These are phyloP conservation scores for Kryptolebias ocellatus DNA, from an alignment of 2,797 vertebrate species.

Conservation along the genomic window DNA sequence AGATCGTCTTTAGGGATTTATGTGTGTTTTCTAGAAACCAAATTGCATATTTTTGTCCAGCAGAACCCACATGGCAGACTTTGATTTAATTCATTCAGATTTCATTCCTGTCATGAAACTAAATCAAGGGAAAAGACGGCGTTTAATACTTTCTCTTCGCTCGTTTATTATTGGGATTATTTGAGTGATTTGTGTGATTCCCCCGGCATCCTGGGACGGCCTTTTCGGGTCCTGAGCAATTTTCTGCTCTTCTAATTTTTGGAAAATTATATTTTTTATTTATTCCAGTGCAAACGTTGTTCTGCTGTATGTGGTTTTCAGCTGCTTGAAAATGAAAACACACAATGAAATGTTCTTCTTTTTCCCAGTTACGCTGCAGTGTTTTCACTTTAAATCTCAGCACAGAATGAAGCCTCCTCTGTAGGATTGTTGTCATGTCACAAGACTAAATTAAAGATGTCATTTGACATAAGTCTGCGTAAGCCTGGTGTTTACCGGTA, in stretches of 20 bases:
- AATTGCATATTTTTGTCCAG: background rate
- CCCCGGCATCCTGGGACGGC: constrained; percentile 25
- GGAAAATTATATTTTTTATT: constrained; percentile 22
- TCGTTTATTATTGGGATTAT: constrained; percentile 47
- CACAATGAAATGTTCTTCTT: constrained; percentile 7
- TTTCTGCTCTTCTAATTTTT: constrained; percentile 1
- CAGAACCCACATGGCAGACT: background rate
- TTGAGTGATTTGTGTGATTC: constrained; percentile 32
- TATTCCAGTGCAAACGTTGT: background rate
- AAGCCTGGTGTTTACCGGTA: constrained; percentile 72
- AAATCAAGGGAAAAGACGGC: constrained; percentile 19
- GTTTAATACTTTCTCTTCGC: constrained; percentile 21
- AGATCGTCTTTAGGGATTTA: background rate
- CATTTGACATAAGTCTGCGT: constrained; percentile 65
- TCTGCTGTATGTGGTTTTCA: background rate
- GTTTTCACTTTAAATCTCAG: constrained; percentile 14
- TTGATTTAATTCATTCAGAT: constrained; percentile 44
- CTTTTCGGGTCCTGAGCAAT: constrained; percentile 21
- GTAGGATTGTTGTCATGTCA: constrained; percentile 56
- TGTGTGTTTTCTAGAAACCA: background rate
- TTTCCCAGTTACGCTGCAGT: constrained; percentile 6
- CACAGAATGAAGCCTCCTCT: constrained; percentile 26
- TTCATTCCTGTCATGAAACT: constrained; percentile 11
- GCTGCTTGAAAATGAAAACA: constrained; percentile 7
- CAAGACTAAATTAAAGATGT: constrained; percentile 71